Conservation (phyloP, 2,797 vertebrate genomes). For the Notolabrus celidotus region DNA sequence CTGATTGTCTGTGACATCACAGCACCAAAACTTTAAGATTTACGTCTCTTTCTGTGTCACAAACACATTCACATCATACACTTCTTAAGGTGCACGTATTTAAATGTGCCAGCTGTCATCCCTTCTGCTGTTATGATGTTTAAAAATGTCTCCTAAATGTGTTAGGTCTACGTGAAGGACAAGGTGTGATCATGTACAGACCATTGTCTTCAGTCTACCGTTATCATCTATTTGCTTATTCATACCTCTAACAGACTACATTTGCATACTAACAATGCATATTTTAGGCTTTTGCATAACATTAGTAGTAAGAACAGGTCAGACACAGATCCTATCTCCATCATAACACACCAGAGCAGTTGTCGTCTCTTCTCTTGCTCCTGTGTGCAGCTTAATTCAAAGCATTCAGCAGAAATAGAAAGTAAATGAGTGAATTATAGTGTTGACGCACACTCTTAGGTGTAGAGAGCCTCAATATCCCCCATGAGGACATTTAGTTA, state of each 20-base stretch:
- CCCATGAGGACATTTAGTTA: constrained; percentile 6
- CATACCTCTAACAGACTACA: constrained; percentile 50
- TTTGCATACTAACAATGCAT: constrained; percentile 69
- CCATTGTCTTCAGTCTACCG: constrained; percentile 20
- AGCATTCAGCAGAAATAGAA: constrained; percentile 11
- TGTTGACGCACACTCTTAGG: background rate
- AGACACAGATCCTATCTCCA: constrained; percentile 30
- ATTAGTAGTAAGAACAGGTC: constrained; percentile 53
- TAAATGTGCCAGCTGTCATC: constrained; percentile 2
- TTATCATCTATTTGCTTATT: constrained; percentile 59
- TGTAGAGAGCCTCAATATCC: background rate
- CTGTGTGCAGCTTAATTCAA: constrained; percentile 15
- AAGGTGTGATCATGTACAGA: constrained; percentile 43
- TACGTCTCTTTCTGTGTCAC: background rate
- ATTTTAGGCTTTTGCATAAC: constrained; percentile 61
- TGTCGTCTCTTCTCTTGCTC: constrained; percentile 19
- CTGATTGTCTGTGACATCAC: constrained; percentile 2
- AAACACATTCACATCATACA: background rate
- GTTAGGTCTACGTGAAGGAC: constrained; percentile 30
- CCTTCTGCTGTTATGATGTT: constrained; percentile 9
- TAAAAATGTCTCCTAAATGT: constrained; percentile 6
- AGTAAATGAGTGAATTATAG: constrained; percentile 13
- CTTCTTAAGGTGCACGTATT: constrained; percentile 1
- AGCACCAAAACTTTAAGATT: constrained; percentile 2
- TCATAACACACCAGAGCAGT: constrained; percentile 14